Percentiles rank a stretch among this genome's conserved stretches.
Evolutionary conservation across 1,140 invertebrate species (phyloP).

Genomic region (Lycorma delicatula): DNA sequence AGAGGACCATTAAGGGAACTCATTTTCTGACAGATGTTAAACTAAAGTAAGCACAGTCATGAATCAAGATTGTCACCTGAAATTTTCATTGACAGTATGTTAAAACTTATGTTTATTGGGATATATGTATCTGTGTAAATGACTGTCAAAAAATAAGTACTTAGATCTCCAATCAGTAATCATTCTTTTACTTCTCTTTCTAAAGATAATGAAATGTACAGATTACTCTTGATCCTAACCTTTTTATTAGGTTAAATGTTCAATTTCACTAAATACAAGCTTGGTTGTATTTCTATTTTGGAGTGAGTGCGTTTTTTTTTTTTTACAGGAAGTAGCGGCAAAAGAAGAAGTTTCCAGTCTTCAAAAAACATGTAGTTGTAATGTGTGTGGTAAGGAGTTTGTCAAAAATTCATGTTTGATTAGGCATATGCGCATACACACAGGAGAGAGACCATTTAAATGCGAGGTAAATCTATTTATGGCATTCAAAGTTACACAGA

Average conservation of each 20-base stretch:
- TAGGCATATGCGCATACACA: slow-evolving; percentile 15
- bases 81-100: too few relatives aligned
- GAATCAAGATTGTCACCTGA: too few relatives aligned
- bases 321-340: background rate
- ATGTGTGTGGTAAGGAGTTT: background rate
- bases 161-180: too few relatives aligned
- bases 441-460: slow-evolving; percentile 20
- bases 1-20: too few relatives aligned
- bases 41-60: too few relatives aligned
- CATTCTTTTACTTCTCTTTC: background rate
- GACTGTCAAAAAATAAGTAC: too few relatives aligned
- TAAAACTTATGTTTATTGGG: too few relatives aligned
- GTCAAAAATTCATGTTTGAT: background rate
- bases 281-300: background rate
- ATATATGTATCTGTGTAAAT: too few relatives aligned
- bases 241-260: background rate
- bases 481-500: too few relatives aligned
- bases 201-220: background rate
- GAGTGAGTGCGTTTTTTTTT: background rate
- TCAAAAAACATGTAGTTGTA: background rate
- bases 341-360: too few relatives aligned
- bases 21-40: too few relatives aligned
- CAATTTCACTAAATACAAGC: background rate
- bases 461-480: slow-evolving; percentile 18
- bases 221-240: background rate